phyloP scores from a whole-genome alignment of 2,113 vertebrate species.

The Cacatua alba region DNA sequence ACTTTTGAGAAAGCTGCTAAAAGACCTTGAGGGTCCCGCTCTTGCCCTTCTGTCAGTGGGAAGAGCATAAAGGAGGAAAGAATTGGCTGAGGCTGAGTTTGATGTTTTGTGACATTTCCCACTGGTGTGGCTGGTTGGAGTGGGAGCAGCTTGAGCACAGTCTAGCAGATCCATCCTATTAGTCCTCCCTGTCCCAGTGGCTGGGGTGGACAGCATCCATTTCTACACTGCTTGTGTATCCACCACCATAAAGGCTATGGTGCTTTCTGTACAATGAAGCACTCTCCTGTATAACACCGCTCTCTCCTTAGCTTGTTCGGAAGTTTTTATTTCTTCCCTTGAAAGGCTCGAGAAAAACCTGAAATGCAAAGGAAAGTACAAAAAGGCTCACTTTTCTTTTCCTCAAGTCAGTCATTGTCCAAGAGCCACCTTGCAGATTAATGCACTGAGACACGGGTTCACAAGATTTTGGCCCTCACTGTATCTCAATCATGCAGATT shows the following conservation, averaged over 20 bases:
- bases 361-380: background rate
- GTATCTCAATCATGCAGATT: background rate
- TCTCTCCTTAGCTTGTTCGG: background rate
- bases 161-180: background rate
- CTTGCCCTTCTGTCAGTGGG: background rate
- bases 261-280: background rate
- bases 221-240: background rate
- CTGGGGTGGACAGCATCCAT: rapidly evolving
- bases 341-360: background rate
- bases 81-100: background rate
- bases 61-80: background rate
- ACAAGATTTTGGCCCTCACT: background rate
- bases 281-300: background rate
- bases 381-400: background rate
- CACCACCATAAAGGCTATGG: background rate
- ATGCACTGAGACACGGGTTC: background rate
- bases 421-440: background rate
- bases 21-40: background rate
- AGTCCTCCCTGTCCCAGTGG: rapidly evolving
- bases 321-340: background rate
- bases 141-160: background rate
- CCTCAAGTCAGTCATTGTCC: background rate
- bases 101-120: background rate
- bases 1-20: background rate
- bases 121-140: background rate